Evolutionary conservation across 1,140 invertebrate genomes (phyloP), one percentile per base, ranked within the genome.

Genomic region (Pseudomyrmex flavicornis): DNA sequence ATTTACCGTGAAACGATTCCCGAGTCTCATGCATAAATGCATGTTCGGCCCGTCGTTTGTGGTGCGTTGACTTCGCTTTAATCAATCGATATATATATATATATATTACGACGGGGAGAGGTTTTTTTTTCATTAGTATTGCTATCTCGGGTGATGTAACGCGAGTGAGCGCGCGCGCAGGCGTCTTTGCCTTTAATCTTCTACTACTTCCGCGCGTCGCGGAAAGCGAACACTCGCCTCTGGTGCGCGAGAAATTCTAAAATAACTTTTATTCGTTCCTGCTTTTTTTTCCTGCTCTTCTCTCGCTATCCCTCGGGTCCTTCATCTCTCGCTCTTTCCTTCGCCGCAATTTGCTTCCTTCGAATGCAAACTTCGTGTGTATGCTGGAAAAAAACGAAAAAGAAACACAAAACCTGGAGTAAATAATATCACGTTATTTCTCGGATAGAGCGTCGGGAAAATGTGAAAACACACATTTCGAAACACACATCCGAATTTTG

Each of bases 11-110:
- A 50, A 68, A 70, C 58, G 22, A 13, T 72, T 70, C 15, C 10
- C 13, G 15, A 17, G 68, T n/a, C 35, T 70, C 65, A 79, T 79
- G 54, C 54, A 80, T 72, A 72, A 80, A 80, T 72, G 54, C 20
- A 79, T 79, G 35, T 22, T 48, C 20, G 15, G 26, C 35, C 12
- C 0, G 35, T 35, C 35, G 35, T 35, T 35, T 5, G 35, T 7
- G 35, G 20, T 79, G 22, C 66, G 35, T 15, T 20, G 76, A 59
- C 76, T 72, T 50, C 48, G 61, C n/a, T 52, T 54, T 35, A 48
- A 72, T 72, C 76, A 61, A 70, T 72, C 66, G 15, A 72, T 80
- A 72, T 72, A n/a, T 66, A 46, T 35, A 26, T 26, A 22, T 22
- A 17, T 17, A 17, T 17, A 17, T 17, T 35, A 35, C 35, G 5